Evolutionary conservation across 2,888 invertebrate species (phyloP).

Genomic region (Diaprepes abbreviatus): DNA sequence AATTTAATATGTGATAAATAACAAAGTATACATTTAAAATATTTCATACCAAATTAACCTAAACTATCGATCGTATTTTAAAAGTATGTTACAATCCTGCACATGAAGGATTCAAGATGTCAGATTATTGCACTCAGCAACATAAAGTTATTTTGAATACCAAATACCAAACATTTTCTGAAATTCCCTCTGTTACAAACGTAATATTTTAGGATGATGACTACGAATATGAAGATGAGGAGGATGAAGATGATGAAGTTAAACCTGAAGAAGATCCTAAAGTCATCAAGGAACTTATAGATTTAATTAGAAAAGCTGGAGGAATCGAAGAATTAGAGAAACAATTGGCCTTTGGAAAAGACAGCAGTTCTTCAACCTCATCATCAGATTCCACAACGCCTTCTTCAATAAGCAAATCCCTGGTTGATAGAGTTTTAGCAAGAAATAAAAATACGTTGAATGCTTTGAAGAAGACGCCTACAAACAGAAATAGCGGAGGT

Average conservation of each 20-base stretch:
- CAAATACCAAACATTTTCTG: too few species aligned
- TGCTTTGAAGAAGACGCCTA: conserved; percentile 58
- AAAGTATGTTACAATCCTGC: too few species aligned
- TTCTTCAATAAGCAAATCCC: conserved; percentile 78
- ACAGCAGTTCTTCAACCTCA: conserved; percentile 58
- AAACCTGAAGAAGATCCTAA: conserved; percentile 78
- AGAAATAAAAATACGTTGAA: conserved; percentile 57
- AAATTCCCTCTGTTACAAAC: too few species aligned
- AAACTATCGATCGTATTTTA: too few species aligned
- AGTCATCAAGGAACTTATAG: conserved; percentile 87
- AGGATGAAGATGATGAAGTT: conserved; percentile 70
- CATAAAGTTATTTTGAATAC: too few species aligned
- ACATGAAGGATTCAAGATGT: too few species aligned
- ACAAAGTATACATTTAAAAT: too few species aligned
- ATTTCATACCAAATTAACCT: too few species aligned
- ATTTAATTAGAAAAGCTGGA: conserved; percentile 87
- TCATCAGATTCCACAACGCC: conserved; percentile 71
- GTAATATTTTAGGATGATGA: conserved; percentile 50
- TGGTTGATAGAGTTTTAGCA: conserved; percentile 82
- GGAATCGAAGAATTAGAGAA: conserved; percentile 90
- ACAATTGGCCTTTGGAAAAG: conserved; percentile 69
- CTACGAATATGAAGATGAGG: conserved; percentile 63
- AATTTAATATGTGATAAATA: too few species aligned
- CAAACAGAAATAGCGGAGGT: conserved; percentile 71
- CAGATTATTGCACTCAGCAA: too few species aligned